Conservation (phyloP, 2,113 vertebrate genomes). For the Craseonycteris thonglongyai region DNA sequence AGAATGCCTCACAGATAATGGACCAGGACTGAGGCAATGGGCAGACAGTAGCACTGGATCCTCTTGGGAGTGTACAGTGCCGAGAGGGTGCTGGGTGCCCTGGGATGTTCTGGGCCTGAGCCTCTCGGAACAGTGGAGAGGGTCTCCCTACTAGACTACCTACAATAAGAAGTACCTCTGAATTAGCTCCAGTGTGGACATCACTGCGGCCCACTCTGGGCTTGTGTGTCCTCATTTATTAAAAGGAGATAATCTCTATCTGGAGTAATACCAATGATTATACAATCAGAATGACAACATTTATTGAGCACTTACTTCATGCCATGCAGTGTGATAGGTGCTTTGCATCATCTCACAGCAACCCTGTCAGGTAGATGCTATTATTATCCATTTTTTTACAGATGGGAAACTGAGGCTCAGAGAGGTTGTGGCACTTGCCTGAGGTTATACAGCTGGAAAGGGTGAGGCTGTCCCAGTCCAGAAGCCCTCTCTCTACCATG, state of each 20-base stretch:
- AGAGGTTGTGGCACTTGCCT: not conserved
- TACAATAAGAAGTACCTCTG: not conserved
- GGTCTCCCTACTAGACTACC: not conserved
- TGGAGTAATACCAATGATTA: not conserved
- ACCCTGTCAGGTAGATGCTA: not conserved
- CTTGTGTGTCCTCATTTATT: not conserved
- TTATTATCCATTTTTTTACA: not conserved
- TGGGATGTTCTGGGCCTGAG: not conserved
- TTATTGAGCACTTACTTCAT: not conserved
- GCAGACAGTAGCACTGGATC: not conserved
- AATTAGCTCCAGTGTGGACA: not conserved
- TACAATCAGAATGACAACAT: not conserved
- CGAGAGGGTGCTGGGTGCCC: not conserved
- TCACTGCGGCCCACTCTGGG: not conserved
- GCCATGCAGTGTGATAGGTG: not conserved
- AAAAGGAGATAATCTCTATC: not conserved
- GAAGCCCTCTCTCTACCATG: not conserved
- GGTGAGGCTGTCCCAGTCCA: not conserved
- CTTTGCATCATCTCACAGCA: not conserved
- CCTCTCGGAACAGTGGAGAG: not conserved
- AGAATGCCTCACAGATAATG: not conserved
- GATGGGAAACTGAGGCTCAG: not conserved
- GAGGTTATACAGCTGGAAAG: not conserved
- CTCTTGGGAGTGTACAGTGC: not conserved
- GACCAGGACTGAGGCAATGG: not conserved